Conservation (phyloP, 2,888 invertebrate species). For the Cristatella mucedo region DNA sequence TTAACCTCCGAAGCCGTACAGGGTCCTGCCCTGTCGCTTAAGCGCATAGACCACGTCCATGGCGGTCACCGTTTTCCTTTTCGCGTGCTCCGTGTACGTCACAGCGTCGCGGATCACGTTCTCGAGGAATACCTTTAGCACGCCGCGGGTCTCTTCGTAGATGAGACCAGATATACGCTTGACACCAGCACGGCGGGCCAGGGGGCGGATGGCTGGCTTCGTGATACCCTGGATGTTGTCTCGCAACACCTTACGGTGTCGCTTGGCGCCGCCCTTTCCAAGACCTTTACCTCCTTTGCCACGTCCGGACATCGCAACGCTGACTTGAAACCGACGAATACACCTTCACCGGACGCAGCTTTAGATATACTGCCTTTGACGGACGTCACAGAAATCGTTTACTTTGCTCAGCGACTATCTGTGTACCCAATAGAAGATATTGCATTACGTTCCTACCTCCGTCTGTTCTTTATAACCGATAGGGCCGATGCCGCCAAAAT, state of each 20-base stretch:
- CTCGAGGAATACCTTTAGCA: constrained; percentile 62
- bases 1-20: constrained; percentile 58
- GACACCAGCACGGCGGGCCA: constrained; percentile 53
- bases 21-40: no score
- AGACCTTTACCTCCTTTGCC: constrained; percentile 64
- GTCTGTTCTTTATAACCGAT: no score
- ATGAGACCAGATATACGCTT: constrained; percentile 55
- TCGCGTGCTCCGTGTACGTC: constrained; percentile 65
- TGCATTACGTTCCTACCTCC: no score
- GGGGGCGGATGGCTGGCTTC: constrained; percentile 56
- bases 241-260: constrained; percentile 59
- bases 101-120: constrained; percentile 70
- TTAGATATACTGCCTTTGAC: no score
- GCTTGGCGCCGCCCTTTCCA: constrained; percentile 64
- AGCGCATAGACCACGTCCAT: constrained; percentile 69
- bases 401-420: no score
- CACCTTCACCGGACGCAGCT: no score
- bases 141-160: constrained; percentile 65
- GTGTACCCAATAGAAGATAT: no score
- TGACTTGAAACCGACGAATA: no score
- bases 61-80: constrained; percentile 70
- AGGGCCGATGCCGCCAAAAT: no score
- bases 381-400: no score
- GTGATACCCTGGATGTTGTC: constrained; percentile 67
- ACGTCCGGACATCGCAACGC: constrained; percentile 68